Conservation (phyloP, 2,113 vertebrate species). For the Sterrhoptilus dennistouni region DNA sequence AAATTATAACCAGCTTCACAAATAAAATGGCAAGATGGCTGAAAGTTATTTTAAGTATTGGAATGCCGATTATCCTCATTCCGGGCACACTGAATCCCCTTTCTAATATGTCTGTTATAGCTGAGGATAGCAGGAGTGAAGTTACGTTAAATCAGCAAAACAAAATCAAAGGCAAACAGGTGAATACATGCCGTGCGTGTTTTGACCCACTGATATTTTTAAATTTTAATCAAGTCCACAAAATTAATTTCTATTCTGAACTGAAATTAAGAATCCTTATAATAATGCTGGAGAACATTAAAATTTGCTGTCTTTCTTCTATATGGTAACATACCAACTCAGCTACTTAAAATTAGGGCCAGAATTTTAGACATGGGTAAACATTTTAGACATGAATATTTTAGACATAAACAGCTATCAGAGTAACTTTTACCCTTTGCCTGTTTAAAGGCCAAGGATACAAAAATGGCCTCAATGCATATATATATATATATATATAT, state of each 20-base stretch:
- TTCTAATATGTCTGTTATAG: not conserved
- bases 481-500: too few species aligned
- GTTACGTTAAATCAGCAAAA: not conserved
- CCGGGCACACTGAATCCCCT: constrained; percentile 9
- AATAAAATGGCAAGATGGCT: not conserved
- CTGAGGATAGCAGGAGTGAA: not conserved
- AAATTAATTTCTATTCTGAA: not conserved
- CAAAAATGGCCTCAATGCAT: not conserved
- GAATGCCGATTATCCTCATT: not conserved
- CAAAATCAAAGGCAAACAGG: not conserved
- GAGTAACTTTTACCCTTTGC: not conserved
- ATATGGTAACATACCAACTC: not conserved
- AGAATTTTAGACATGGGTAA: not conserved
- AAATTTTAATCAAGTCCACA: not conserved
- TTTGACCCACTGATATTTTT: not conserved
- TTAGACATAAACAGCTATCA: not conserved
- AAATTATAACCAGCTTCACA: not conserved
- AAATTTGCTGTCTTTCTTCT: not conserved
- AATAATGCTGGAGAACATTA: not conserved
- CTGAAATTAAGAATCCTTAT: not conserved
- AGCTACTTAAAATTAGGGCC: not conserved
- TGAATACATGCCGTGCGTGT: not conserved
- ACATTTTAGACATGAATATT: not conserved
- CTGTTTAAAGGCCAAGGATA: not conserved
- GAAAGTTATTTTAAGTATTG: not conserved